Evolutionary conservation across 2,113 vertebrate genomes (phyloP), one percentile per base, ranked within the genome.

Genomic region (Anolis sagrei): DNA sequence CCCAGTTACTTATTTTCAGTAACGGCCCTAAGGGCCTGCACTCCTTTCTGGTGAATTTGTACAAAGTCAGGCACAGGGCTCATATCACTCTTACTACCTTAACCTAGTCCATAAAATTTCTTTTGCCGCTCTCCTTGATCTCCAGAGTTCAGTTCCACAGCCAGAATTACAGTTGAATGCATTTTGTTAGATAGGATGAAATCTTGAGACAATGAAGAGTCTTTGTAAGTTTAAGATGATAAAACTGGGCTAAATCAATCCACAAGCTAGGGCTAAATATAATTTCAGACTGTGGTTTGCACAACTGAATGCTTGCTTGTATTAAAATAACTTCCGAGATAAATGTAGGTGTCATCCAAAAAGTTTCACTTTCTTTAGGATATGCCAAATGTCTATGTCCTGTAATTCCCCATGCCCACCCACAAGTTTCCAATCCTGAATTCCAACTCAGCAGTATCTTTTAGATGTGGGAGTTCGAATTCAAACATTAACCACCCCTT

Each of bases 1-100:
- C 76, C 66, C 82, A 73, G 86, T 81, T 77, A 66, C 44, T 44
- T 81, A 70, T 81, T 3, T 34, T 79, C 76, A 69, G 82, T 91
- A 84, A 86, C 14, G 18, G 27, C 61, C 25, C 51, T 44, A 62
- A 23, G 48, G n/a, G 39, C 21, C 62, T 34, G 36, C 10, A 36
- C 76, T 21, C 54, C 54, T 14, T 58, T 34, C 90, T 2, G 39
- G 61, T 78, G 79, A 0, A 0, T 23, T 32, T 29, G 21, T 82
- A 61, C 34, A 44, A 73, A 61, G 21, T n/a, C 36, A 64, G 62
- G 39, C 61, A 80, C 19, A 25, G 16, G 44, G 51, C 7, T 10
- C 25, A 44, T 51, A 7, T 48, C 9, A 32, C 64, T 34, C 39
- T 70, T 25, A 54, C 70, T 23, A 70, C 21, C 9, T 79, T 80